A percentile compares a stretch with the other conserved stretches of the same genome.
Conservation (phyloP, 2,888 invertebrate species). For the Periphyllus acericola region DNA sequence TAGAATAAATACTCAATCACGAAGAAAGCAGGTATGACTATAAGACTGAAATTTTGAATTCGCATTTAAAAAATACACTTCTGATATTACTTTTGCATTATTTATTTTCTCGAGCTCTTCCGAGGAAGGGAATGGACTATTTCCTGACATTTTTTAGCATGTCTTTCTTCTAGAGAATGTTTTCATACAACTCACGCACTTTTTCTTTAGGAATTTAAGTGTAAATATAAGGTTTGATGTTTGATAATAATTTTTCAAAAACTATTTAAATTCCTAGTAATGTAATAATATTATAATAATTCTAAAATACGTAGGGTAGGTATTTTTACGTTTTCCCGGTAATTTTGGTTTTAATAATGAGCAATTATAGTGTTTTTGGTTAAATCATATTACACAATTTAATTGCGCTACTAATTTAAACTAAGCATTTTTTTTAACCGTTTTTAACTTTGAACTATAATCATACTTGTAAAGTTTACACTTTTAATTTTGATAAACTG, state of each 20-base stretch:
- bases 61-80: not conserved
- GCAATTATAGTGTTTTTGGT: too few species aligned
- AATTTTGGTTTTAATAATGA: too few species aligned
- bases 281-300: too few species aligned
- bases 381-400: too few species aligned
- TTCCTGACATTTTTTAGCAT: not conserved
- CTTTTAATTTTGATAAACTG: too few species aligned
- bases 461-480: too few species aligned
- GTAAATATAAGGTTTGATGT: not conserved
- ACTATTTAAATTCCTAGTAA: not conserved
- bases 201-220: not conserved
- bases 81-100: not conserved
- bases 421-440: too few species aligned
- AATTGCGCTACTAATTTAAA: too few species aligned
- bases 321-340: not conserved
- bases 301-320: too few species aligned
- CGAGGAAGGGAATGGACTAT: not conserved
- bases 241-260: not conserved
- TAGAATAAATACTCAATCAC: too few species aligned
- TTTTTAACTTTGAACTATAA: too few species aligned
- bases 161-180: not conserved
- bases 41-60: not conserved
- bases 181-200: not conserved
- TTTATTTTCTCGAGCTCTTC: not conserved
- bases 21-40: too few species aligned